Percentiles rank a stretch among this genome's conserved stretches.
Evolutionary conservation across 2,888 invertebrate species (phyloP).

Genomic region (Liposcelis brunnea): DNA sequence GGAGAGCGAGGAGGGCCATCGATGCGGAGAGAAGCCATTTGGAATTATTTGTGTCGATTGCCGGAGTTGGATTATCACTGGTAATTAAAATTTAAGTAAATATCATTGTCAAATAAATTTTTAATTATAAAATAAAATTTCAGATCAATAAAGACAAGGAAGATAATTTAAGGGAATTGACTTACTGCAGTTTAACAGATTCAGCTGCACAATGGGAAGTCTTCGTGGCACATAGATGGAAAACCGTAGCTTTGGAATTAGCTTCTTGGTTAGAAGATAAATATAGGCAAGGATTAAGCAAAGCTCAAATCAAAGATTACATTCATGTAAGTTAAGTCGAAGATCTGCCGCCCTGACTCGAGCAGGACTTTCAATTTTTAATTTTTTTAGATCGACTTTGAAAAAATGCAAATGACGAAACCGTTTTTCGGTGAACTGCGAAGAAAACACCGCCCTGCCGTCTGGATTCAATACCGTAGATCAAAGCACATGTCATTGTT

Average conservation of each 20-base stretch:
- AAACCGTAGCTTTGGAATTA: constrained; percentile 54
- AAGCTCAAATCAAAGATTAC: constrained; percentile 59
- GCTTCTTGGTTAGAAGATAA: constrained; percentile 71
- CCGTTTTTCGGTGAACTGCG: constrained; percentile 66
- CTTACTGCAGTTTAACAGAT: constrained; percentile 47
- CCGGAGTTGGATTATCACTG: constrained; percentile 44
- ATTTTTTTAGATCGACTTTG: constrained; percentile 47
- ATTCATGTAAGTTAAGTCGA: constrained; percentile 40
- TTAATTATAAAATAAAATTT: not conserved
- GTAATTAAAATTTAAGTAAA: too few species aligned
- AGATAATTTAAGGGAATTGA: constrained; percentile 34
- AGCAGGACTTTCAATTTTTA: constrained; percentile 1
- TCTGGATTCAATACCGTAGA: constrained; percentile 54
- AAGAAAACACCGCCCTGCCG: constrained; percentile 52
- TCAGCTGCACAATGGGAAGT: constrained; percentile 67
- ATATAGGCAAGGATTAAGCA: constrained; percentile 47
- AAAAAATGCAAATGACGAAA: constrained; percentile 73
- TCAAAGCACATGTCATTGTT: constrained; percentile 49
- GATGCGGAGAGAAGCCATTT: constrained; percentile 49
- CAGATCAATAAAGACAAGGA: constrained; percentile 13
- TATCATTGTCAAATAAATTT: not conserved
- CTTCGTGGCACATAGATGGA: constrained; percentile 63
- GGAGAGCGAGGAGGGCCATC: constrained; percentile 36
- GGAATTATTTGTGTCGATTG: constrained; percentile 49
- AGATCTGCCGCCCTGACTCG: too few species aligned